Evolutionary conservation across 2,797 vertebrate genomes (phyloP).

Genomic region (Lagodon rhomboides): DNA sequence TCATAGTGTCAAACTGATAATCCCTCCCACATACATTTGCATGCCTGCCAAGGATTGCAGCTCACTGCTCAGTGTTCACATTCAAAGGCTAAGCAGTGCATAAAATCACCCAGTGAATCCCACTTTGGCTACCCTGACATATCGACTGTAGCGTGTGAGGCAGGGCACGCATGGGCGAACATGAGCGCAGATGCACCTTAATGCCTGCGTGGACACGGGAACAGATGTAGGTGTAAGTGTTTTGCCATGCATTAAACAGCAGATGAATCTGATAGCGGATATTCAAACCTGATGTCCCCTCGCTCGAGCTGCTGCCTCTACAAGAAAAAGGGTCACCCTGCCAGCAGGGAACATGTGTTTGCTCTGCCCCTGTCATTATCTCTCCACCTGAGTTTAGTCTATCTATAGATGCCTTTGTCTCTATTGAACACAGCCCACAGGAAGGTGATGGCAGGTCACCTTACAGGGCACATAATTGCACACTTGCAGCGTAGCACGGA

Average conservation of each 20-base stretch:
- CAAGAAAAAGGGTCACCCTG: conserved; percentile 43
- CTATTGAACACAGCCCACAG: conserved; percentile 34
- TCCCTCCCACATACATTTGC: conserved; percentile 77
- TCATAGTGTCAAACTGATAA: conserved; percentile 70
- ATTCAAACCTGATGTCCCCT: conserved; percentile 35
- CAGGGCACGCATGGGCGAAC: conserved; percentile 30
- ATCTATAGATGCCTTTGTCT: conserved; percentile 72
- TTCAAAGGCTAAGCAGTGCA: conserved; percentile 47
- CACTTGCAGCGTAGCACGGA: conserved; percentile 14
- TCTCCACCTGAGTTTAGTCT: conserved; percentile 39
- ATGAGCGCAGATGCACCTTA: conserved; percentile 27
- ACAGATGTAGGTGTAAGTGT: conserved; percentile 4
- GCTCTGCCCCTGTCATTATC: conserved; percentile 58
- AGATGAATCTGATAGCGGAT: conserved; percentile 12
- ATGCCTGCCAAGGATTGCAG: conserved; percentile 52
- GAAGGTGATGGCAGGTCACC: conserved; percentile 50
- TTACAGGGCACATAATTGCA: conserved; percentile 60
- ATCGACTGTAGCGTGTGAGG: conserved; percentile 8
- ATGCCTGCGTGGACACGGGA: not conserved
- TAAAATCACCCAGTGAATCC: conserved; percentile 58
- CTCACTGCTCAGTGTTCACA: conserved; percentile 43
- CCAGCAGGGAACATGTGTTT: conserved; percentile 48
- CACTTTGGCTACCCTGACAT: conserved; percentile 41
- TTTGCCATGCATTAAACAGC: conserved; percentile 28
- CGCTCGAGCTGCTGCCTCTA: conserved; percentile 28